These are phyloP conservation scores for Rhinophrynus dorsalis DNA, from an alignment of 2,797 vertebrate species.

Conservation along the genomic window DNA sequence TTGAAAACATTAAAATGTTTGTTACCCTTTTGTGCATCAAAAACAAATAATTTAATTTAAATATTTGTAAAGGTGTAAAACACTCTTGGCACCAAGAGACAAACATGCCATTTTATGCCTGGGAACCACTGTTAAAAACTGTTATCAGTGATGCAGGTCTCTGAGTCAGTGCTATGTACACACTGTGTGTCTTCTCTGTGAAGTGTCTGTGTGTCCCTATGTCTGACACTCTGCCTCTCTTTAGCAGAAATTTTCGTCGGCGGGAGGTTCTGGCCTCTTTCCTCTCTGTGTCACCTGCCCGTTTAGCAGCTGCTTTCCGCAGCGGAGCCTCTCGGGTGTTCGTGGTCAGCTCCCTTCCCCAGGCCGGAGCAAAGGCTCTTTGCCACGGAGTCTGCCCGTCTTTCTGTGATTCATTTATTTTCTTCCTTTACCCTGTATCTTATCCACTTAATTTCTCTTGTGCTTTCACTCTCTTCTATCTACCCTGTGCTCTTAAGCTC, in stretches of 20 bases:
- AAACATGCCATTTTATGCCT: no score
- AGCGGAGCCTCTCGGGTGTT: constrained; percentile 8
- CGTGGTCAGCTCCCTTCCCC: neutral
- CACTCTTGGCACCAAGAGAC: no score
- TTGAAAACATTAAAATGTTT: no score
- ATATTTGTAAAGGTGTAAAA: no score
- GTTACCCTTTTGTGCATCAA: no score
- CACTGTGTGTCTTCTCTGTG: constrained; percentile 18
- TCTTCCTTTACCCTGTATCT: neutral
- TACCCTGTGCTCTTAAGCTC: neutral
- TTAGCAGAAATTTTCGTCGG: constrained; percentile 11
- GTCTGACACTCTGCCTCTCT: constrained; percentile 39
- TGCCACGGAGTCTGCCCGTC: neutral
- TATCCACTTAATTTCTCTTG: neutral
- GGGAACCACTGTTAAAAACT: no score
- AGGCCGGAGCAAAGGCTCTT: constrained; percentile 19
- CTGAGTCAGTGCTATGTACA: neutral
- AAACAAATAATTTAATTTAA: no score
- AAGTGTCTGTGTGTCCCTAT: neutral
- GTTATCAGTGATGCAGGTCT: neutral
- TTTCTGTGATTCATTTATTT: neutral
- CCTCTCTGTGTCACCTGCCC: constrained; percentile 2
- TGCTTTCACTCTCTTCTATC: neutral
- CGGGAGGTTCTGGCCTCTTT: constrained; percentile 4
- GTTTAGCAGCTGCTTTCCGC: constrained; percentile 8